These are phyloP conservation scores for Meriones psammophilus DNA, from an alignment of 2,797 vertebrate genomes.

Conservation along the genomic window DNA sequence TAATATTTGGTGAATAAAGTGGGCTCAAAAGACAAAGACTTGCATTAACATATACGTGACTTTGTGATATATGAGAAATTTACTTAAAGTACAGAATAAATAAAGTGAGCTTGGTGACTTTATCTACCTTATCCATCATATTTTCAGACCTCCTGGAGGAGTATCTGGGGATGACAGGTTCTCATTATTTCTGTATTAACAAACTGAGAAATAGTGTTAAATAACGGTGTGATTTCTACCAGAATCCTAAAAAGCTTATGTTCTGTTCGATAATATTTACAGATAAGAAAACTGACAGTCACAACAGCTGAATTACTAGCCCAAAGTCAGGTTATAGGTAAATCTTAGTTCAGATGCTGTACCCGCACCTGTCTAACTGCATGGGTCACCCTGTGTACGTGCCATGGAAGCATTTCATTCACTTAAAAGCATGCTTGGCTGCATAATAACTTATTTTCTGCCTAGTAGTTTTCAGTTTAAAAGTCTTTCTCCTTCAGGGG, in stretches of 20 bases:
- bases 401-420: neutral
- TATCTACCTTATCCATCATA: conserved; percentile 9
- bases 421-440: neutral
- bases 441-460: neutral
- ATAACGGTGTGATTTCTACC: neutral
- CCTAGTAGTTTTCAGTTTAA: neutral
- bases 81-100: neutral
- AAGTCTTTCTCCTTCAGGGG: neutral
- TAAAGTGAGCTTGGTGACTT: neutral
- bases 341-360: neutral
- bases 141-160: neutral
- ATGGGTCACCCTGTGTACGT: neutral
- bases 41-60: neutral
- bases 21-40: neutral
- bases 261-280: neutral
- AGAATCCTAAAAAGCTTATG: neutral
- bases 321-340: neutral
- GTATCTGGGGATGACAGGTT: neutral
- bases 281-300: neutral
- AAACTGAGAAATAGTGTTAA: neutral
- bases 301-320: neutral
- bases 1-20: neutral
- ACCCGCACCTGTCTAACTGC: neutral
- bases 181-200: neutral
- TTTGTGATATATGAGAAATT: conserved; percentile 25